Evolutionary conservation across 2,113 vertebrate species (phyloP).

Genomic region (Cygnus atratus): DNA sequence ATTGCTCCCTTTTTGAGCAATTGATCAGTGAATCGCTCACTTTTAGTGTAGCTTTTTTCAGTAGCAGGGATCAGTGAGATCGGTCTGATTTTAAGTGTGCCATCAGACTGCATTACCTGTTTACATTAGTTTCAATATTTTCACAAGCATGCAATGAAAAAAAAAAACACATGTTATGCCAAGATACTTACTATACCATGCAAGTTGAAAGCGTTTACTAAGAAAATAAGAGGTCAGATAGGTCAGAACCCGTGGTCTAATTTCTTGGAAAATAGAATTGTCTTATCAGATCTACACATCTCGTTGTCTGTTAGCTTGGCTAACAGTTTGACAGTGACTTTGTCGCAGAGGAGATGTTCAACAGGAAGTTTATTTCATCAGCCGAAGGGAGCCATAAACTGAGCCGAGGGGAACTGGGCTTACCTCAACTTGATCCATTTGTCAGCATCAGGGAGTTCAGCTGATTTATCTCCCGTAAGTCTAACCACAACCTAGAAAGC

Average conservation of each 20-base stretch:
- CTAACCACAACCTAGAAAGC: background rate
- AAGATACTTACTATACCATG: conserved; percentile 29
- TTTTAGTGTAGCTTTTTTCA: background rate
- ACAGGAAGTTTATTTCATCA: conserved; percentile 64
- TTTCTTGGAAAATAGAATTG: conserved; percentile 66
- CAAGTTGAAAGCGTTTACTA: conserved; percentile 60
- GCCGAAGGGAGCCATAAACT: conserved; percentile 32
- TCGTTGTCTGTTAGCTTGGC: conserved; percentile 23
- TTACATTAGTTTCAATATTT: background rate
- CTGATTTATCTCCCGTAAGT: conserved; percentile 39
- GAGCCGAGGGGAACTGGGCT: conserved; percentile 32
- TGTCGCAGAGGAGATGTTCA: conserved; percentile 23
- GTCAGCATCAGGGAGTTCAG: background rate
- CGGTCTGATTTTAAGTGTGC: background rate
- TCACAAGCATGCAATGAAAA: background rate
- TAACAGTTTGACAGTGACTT: conserved; percentile 55
- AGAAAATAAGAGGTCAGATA: conserved; percentile 57
- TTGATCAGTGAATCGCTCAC: background rate
- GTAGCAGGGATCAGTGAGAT: background rate
- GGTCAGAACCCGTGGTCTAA: conserved; percentile 59
- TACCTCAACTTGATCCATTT: conserved; percentile 65
- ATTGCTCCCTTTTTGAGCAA: no score
- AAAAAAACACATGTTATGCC: background rate
- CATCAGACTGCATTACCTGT: background rate
- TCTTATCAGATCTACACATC: conserved; percentile 65